Conservation (phyloP, 2,113 vertebrate species). For the Rhinogobius similis region DNA sequence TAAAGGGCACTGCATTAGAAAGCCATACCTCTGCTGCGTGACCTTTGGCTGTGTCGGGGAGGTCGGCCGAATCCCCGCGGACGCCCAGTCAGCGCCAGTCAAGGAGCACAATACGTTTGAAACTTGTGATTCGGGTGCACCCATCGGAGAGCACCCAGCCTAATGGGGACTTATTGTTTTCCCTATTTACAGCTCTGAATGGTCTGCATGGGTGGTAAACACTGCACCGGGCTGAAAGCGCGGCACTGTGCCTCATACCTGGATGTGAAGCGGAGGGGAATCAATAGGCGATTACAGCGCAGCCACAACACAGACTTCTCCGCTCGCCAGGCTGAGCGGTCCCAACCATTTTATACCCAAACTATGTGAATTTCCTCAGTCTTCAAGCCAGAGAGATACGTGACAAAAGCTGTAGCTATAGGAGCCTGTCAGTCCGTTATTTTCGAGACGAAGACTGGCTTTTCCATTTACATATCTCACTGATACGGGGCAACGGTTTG, state of each 20-base stretch:
- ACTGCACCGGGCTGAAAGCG: constrained; percentile 23
- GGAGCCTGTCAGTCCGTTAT: not conserved
- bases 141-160: constrained; percentile 33
- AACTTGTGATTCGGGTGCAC: constrained; percentile 54
- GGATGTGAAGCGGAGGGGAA: constrained; percentile 16
- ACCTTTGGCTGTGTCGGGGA: constrained; percentile 71
- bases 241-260: constrained; percentile 23
- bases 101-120: constrained; percentile 65
- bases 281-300: constrained; percentile 7
- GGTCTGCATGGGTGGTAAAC: constrained; percentile 16
- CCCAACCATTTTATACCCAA: not conserved
- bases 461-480: not conserved
- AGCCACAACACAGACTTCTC: not conserved
- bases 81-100: constrained; percentile 63
- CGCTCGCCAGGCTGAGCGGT: not conserved
- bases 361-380: not conserved
- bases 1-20: constrained; percentile 76
- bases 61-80: constrained; percentile 66
- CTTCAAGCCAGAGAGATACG: not conserved
- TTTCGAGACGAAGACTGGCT: not conserved
- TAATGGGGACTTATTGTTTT: constrained; percentile 69
- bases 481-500: not conserved
- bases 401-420: not conserved
- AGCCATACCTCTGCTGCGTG: constrained; percentile 73
- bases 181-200: constrained; percentile 46